phyloP scores from a whole-genome alignment of 1,140 invertebrate species.

The silkworm (Bombyx mori) region ASM3026992v2 NC_085124.1:7770001-7770500 shows the following conservation, averaged over 20 bases:
- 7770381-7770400: constrained; percentile 55
- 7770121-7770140: constrained; percentile 53
- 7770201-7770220: constrained; percentile 70
- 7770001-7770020: constrained; percentile 40
- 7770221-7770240: constrained; percentile 79
- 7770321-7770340: constrained; percentile 68
- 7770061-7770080: constrained; percentile 64
- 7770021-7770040: constrained; percentile 66
- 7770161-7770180: constrained; percentile 24
- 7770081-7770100: constrained; percentile 54
- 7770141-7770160: constrained; percentile 27
- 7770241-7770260: constrained; percentile 68
- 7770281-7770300: constrained; percentile 75
- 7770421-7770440: constrained; percentile 75
- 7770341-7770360: constrained; percentile 60
- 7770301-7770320: constrained; percentile 78
- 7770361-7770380: constrained; percentile 59
- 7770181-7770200: constrained; percentile 52
- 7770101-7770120: constrained; percentile 58
- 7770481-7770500: not conserved
- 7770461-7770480: constrained; percentile 13
- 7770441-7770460: constrained; percentile 68
- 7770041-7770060: constrained; percentile 58
- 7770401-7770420: constrained; percentile 51
- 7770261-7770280: constrained; percentile 71